Percentiles rank a stretch among this genome's conserved stretches.
Conservation (phyloP, 2,888 invertebrate genomes). For the Ornithoptera priamus region DNA sequence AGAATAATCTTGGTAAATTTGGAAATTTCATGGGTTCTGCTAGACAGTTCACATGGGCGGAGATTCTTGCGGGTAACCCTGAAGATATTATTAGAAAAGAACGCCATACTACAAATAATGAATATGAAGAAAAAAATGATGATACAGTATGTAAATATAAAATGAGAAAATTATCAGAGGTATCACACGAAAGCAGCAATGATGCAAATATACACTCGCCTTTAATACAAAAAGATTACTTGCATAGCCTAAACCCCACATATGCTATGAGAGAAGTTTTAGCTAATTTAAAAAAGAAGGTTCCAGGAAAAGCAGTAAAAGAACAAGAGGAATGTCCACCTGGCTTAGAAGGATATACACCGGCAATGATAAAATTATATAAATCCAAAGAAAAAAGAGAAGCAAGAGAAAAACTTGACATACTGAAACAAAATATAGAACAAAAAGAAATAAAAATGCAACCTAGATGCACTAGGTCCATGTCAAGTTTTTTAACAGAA, state of each 20-base stretch:
- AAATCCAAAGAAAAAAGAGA: constrained; percentile 71
- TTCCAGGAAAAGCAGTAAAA: constrained; percentile 52
- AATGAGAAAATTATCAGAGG: constrained; percentile 67
- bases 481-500: constrained; percentile 35
- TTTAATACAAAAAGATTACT: constrained; percentile 67
- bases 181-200: constrained; percentile 57
- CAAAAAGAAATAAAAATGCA: constrained; percentile 41
- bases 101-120: constrained; percentile 44
- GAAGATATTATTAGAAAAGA: constrained; percentile 81
- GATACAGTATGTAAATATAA: constrained; percentile 67
- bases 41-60: constrained; percentile 83
- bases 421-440: constrained; percentile 44
- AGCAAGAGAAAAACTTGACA: constrained; percentile 60
- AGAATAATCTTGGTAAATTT: constrained; percentile 73
- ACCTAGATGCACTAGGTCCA: constrained; percentile 55
- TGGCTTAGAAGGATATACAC: constrained; percentile 71
- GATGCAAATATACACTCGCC: constrained; percentile 61
- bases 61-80: constrained; percentile 82
- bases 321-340: constrained; percentile 49
- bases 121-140: constrained; percentile 52
- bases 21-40: constrained; percentile 77
- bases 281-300: constrained; percentile 80
- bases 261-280: constrained; percentile 86
- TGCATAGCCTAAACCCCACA: constrained; percentile 81
- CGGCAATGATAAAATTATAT: constrained; percentile 78